These are phyloP conservation scores for Gastracanthus pulcherrimus DNA, from an alignment of 2,888 invertebrate species.

Conservation along the genomic window DNA sequence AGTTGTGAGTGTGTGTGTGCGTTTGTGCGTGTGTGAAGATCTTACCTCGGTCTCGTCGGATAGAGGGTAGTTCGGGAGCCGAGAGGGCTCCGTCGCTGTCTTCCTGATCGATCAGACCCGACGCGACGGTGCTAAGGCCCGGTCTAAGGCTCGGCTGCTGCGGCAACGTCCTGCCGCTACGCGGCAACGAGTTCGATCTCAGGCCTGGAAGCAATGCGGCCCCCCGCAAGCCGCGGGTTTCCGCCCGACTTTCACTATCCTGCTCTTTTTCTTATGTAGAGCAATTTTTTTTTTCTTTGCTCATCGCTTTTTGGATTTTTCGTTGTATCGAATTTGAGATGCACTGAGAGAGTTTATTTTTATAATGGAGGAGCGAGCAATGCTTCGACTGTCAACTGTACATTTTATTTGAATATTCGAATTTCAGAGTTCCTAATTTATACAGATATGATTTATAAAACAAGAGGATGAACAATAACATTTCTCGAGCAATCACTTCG, in stretches of 20 bases:
- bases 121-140: constrained; percentile 74
- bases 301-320: neutral
- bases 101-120: constrained; percentile 80
- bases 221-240: constrained; percentile 49
- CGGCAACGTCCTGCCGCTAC: constrained; percentile 75
- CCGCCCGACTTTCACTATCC: constrained; percentile 44
- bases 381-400: neutral
- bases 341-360: neutral
- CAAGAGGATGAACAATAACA: too few relatives aligned
- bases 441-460: too few relatives aligned
- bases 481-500: too few relatives aligned
- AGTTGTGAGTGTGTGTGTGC: neutral
- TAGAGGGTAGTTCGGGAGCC: constrained; percentile 88
- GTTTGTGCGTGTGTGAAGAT: neutral
- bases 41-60: constrained; percentile 82
- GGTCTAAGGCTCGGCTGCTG: constrained; percentile 74
- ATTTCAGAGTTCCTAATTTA: too few relatives aligned
- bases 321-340: constrained; percentile 1
- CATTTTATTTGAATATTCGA: too few relatives aligned
- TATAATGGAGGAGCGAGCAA: neutral
- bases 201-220: constrained; percentile 59
- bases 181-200: constrained; percentile 77
- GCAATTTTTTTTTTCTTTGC: neutral
- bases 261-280: neutral
- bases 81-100: constrained; percentile 89